Evolutionary conservation across 2,797 vertebrate genomes (phyloP), one percentile per base, ranked within the genome.

Genomic region (Anguilla anguilla): DNA sequence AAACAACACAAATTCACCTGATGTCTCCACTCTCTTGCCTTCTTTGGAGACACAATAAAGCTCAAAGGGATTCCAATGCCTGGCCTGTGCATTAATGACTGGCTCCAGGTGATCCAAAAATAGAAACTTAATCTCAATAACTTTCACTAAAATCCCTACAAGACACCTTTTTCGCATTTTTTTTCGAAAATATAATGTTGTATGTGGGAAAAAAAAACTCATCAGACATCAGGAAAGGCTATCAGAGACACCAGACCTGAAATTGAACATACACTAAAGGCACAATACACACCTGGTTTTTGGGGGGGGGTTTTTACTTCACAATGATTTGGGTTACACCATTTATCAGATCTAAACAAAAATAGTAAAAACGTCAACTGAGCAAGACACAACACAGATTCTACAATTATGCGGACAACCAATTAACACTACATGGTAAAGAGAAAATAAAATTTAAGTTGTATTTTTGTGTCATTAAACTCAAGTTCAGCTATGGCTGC

Each of bases 311-410:
- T 51, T 85, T 88, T 88, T 88, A 88, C 84, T 88, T 67, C 57
- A 82, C 72, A 49, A 85, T 69, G 35, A 77, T 85, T 79, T 17
- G 3, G 43, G 43, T 85, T 85, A 88, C 87, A 88, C 51, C 84
- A 79, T n/a, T 74, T 79, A 74, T 59, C 85, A 86, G 51, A 55
- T 74, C 67, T 69, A 28, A 69, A 86, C 57, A 83, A 79, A 83
- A 85, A 85, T 35, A 43, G 84, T 59, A 59, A 61, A 84, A 86
- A 61, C n/a, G 69, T 72, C 31, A 86, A 86, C 43, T 85, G 53
- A 85, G 64, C 77, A 72, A 55, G 77, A 85, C 87, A 67, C 72
- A 31, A 17, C 79, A 46, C 84, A 86, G 57, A 51, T 25, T 51
- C 69, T 31, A 72, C 87, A 85, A 55, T 57, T 87, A 87, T 59